Base-by-base conservation (phyloP, 2,797 vertebrate species). In the Rhyacichthys aspro region DNA sequence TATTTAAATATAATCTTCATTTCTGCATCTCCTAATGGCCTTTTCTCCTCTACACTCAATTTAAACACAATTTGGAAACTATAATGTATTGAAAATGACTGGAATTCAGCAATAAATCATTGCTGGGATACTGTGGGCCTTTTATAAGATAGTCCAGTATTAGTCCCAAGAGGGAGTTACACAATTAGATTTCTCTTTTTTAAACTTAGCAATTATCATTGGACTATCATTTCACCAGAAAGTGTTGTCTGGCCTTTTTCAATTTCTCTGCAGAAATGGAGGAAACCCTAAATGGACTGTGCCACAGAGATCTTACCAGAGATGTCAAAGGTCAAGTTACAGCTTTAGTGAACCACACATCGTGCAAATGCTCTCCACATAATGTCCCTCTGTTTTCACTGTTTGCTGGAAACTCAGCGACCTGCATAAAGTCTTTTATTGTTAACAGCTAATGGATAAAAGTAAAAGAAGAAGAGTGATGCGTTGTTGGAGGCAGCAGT, bases 1-100 rank as follows among this genome's bases (percentile, higher is more conserved):
- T 99, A 99, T 99, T 99, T 99, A 99, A 99, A 99, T 98, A 99
- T 98, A 96, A 98, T 98, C 97, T 98, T 98, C 96, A 97, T 99
- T 99, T 98, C 96, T 99, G 96, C 96, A 98, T 99, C 96, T 99
- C 96, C 97, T 99, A 99, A 99, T 99, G 96, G 98, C 95, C 94
- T 94, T 94, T 96, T 95, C 95, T 98, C 95, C 93, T 98, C 97
- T 95, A 96, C 97, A 99, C 98, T 99, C 98, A 98, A 99, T 99
- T 99, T 98, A 99, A 99, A 99, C 98, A 98, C 96, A 98, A 99
- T 99, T 98, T 98, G 95, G 96, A 97, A 97, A 98, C 94, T 98
- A 96, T 98, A 98, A 98, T 98, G 96, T 98, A 98, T 99, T 98
- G 97, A 98, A 98, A 99, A 98, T 98, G 97, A 98, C 95, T 96